Evolutionary conservation across 2,797 vertebrate genomes (phyloP), one percentile per base, ranked within the genome.

Genomic region (Schizopygopsis pylzovi): DNA sequence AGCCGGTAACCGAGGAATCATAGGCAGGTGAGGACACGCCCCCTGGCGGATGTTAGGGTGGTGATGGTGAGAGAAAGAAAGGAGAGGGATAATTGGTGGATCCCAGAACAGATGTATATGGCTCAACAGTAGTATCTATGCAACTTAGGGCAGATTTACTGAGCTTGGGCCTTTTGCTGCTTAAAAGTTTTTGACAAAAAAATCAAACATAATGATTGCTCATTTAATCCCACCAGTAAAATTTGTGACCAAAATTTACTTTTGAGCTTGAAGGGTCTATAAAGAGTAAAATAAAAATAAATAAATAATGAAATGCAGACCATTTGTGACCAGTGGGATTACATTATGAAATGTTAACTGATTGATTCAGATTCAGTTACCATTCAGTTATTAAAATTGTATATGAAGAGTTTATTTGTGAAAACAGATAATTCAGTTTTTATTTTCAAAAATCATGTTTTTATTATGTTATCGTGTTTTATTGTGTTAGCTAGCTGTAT

Each of bases 51-150:
- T 68, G 18, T n/a, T 56, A 73, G 43, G 59, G 84, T 56, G 33
- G 77, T 28, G 22, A 16, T 49, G 13, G 12, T 85, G 22, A 6
- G 67, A 4, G 13, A 18, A 22, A 67, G 5, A 70, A 61, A 12
- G 37, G 37, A 59, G 39, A 79, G 4, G 5, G 49, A n/a, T 71
- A 25, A 47, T 85, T 85, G 65, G 65, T 71, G 47, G 25, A 61
- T 71, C 25, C 11, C 37, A 70, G n/a, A 22, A 67, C 59, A 65
- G 8, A n/a, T n/a, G n/a, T n/a, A 33, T 20, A 70, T 88, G 88
- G 82, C 86, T 92, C 91, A 93, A 80, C 88, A 83, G 82, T 54
- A 88, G 86, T 79, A 20, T 71, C 56, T 80, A 37, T 67, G 77
- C 79, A 81, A 83, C 49, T 20, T 45, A 25, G 63, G 45, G 22